Evolutionary conservation across 2,113 vertebrate species (phyloP), one percentile per base, ranked within the genome.

Genomic region (Nothoprocta perdicaria): DNA sequence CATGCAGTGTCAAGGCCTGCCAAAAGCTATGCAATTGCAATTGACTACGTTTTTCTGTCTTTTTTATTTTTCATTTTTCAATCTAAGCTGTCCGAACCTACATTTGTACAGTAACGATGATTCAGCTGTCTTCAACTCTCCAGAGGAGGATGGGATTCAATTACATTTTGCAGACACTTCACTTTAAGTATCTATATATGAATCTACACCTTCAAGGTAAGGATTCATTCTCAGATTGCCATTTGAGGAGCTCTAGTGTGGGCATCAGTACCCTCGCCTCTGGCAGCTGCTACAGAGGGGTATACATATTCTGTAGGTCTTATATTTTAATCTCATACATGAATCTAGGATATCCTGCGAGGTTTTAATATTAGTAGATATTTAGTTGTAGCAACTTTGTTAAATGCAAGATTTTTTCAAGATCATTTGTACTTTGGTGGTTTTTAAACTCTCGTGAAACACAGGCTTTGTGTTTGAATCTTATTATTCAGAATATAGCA

Each of bases 311-410:
- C 43, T 35, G 58, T 31, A 62, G 22, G 18, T 77, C 19, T 83
- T 69, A 53, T 41, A 4, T 76, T 89, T 50, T 58, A 65, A 57
- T 21, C 4, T 6, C 33, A 48, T 29, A 52, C 4, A 29, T n/a
- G 7, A 14, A 9, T 48, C 24, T 43, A 43, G 10, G 6, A 71
- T 43, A 78, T 43, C 19, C 21, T 63, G 50, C 35, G 24, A 31
- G 4, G 6, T 31, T 75, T 83, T 22, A 43, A 43, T 65, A 12
- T 5, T 35, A 31, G 33, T 65, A 57, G 12, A 57, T 26, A n/a
- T 11, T 35, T n/a, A 33, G 2, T 1, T 0, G 0, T 62, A n/a
- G 4, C 23, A 48, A 48, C 48, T 48, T 48, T 48, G 48, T 10
- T 14, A 80, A 84, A 83, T 26, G 12, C 21, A 79, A 19, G 18